Conservation (phyloP, 2,888 invertebrate species). For the Vesta saturnalis region DNA sequence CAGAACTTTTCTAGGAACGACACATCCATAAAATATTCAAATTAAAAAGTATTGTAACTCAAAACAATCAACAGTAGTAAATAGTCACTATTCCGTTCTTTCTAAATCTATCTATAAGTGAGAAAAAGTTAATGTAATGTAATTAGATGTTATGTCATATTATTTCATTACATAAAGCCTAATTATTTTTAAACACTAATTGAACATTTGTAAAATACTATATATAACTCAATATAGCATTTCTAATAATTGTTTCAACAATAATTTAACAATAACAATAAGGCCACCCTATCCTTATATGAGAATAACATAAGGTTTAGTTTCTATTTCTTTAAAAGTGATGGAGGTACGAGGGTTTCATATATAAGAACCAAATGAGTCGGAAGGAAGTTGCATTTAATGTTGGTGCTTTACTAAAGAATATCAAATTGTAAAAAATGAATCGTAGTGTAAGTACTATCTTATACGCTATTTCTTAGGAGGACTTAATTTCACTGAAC, state of each 20-base stretch:
- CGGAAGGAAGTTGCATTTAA: conserved; percentile 6
- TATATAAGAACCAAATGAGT: conserved; percentile 1
- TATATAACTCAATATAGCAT: not conserved
- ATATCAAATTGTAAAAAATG: not conserved
- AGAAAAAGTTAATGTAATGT: not conserved
- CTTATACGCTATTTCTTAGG: not conserved
- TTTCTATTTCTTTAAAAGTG: not conserved
- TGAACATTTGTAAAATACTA: no score
- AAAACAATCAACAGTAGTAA: no score
- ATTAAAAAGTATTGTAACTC: no score
- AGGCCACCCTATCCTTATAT: not conserved
- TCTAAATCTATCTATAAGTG: no score
- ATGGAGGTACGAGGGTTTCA: conserved; percentile 7
- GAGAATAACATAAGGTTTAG: not conserved
- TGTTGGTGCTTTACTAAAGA: not conserved
- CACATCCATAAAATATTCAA: no score
- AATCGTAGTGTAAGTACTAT: not conserved
- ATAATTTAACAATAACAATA: not conserved
- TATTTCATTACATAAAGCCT: not conserved
- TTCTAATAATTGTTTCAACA: not conserved
- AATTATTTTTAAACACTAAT: not conserved
- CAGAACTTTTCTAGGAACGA: no score
- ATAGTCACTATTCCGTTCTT: no score
- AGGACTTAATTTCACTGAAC: not conserved
- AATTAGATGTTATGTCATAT: not conserved